These are phyloP conservation scores for Leptestheria dahalacensis DNA, from an alignment of 1,140 invertebrate genomes.

Conservation along the genomic window DNA sequence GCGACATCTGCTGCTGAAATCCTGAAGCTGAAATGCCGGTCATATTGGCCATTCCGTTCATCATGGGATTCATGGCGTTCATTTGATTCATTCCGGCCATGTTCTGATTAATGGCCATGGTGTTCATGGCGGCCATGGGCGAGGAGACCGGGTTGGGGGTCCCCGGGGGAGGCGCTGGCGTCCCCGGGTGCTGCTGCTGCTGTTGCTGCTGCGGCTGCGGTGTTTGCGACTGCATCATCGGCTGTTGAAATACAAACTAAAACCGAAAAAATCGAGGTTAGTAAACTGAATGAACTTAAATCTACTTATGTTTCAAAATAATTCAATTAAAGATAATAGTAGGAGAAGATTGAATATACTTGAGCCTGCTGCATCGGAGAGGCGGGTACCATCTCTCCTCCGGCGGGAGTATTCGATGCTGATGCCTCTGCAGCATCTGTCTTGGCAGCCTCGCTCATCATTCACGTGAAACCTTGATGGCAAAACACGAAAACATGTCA, in stretches of 20 bases:
- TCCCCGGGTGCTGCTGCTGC: conserved; percentile 6
- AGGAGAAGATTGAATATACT: too few relatives aligned
- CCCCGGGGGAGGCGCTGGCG: conserved; percentile 2
- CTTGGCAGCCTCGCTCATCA: conserved; percentile 7
- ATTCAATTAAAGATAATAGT: too few relatives aligned
- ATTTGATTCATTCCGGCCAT: conserved; percentile 6
- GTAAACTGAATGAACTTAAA: too few relatives aligned
- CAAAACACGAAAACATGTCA: neutral
- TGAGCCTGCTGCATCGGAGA: neutral
- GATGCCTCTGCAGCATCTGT: neutral
- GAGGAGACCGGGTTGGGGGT: neutral
- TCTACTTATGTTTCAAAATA: too few relatives aligned
- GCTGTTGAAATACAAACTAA: conserved; percentile 15
- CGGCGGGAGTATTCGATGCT: conserved; percentile 3
- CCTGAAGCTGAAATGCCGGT: conserved; percentile 18
- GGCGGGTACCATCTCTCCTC: neutral
- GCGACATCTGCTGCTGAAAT: conserved; percentile 14
- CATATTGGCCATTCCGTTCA: conserved; percentile 13
- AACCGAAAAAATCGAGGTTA: neutral
- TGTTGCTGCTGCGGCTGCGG: conserved; percentile 12
- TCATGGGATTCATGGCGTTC: conserved; percentile 3
- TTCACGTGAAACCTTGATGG: neutral
- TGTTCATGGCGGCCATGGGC: neutral
- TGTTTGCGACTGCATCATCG: neutral
- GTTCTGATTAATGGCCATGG: conserved; percentile 5